Base-by-base conservation (phyloP, 1,140 invertebrate genomes). In the Drosophila melanica region DNA sequence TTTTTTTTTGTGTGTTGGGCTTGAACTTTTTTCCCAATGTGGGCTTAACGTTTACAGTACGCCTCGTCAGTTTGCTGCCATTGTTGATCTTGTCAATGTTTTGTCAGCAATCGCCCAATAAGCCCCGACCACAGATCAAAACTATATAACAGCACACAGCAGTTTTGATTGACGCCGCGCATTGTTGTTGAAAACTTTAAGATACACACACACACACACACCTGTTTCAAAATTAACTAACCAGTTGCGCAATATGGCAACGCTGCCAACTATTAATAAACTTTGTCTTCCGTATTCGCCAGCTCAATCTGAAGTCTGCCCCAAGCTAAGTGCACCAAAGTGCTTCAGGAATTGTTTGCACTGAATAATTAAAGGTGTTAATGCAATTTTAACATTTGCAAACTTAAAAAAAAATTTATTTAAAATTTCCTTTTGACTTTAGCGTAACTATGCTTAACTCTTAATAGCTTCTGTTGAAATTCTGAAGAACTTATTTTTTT, bases 71-170 rank as follows among this genome's bases (percentile, higher is more conserved):
- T 16, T 72, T 27, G 48, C 68, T 50, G 48, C 63, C 53, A 72
- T 72, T 72, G 69, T 72, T 66, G 63, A 58, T 66, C 53, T 59
- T 68, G 64, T 68, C 70, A 73, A 68, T 73, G 70, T 73, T 72
- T 72, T 67, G 69, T 72, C 69, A 72, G 69, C 69, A 72, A 54
- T 59, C 69, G 51, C 68, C 51, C 68, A 51, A 59, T 67, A 66
- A 59, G 54, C 63, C 27, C 69, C 54, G 20, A 30, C 54, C 60
- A 57, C 39, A 65, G 33, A 65, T 35, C 51, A 42, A 50, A 54
- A n/a, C 16, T 33, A 18, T 14, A 18, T n/a, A 53, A 16, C 51
- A 23, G 51, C 51, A 39, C n/a, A 39, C 51, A 54, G 18, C 60
- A 47, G 64, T 47, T 67, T 57, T 71, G 68, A 71, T 71, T 71